Evolutionary conservation across 2,888 invertebrate species (phyloP).

Genomic region (Philereme vetulata): DNA sequence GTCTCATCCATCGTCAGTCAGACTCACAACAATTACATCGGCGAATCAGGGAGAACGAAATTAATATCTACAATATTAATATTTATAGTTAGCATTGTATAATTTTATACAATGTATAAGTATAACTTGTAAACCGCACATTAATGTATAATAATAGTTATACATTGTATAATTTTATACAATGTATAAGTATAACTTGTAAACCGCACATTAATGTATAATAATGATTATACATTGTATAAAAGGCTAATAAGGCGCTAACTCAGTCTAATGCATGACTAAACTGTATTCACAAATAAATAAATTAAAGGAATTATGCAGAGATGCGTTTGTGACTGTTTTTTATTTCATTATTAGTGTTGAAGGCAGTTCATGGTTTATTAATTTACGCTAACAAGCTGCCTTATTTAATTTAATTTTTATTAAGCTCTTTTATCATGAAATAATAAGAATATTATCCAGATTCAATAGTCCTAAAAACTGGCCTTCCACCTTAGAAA

Average conservation of each 20-base stretch:
- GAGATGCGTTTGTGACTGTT: slow-evolving; percentile 40
- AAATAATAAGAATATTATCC: slow-evolving; percentile 24
- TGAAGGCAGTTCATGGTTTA: slow-evolving; percentile 16
- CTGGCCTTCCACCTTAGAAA: slow-evolving; percentile 26
- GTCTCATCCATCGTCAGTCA: slow-evolving; percentile 72
- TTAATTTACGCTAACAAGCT: slow-evolving; percentile 22
- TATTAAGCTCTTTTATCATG: slow-evolving; percentile 27
- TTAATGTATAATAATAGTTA: slow-evolving; percentile 57
- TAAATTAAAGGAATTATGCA: slow-evolving; percentile 37
- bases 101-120: slow-evolving; percentile 50
- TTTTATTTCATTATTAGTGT: slow-evolving; percentile 9
- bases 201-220: slow-evolving; percentile 44
- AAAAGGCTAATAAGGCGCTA: slow-evolving; percentile 57
- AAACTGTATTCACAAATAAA: slow-evolving; percentile 46
- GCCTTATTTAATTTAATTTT: slow-evolving; percentile 20
- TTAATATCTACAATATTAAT: slow-evolving; percentile 57
- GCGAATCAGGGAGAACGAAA: slow-evolving; percentile 67
- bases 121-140: slow-evolving; percentile 21
- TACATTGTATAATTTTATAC: slow-evolving; percentile 48
- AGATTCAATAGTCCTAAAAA: slow-evolving; percentile 27
- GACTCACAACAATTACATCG: slow-evolving; percentile 61
- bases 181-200: slow-evolving; percentile 41
- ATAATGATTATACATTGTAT: slow-evolving; percentile 53
- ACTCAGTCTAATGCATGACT: slow-evolving; percentile 77
- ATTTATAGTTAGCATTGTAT: slow-evolving; percentile 36